phyloP scores from a whole-genome alignment of 2,888 invertebrate species.

The Megastigmus dorsalis region DNA sequence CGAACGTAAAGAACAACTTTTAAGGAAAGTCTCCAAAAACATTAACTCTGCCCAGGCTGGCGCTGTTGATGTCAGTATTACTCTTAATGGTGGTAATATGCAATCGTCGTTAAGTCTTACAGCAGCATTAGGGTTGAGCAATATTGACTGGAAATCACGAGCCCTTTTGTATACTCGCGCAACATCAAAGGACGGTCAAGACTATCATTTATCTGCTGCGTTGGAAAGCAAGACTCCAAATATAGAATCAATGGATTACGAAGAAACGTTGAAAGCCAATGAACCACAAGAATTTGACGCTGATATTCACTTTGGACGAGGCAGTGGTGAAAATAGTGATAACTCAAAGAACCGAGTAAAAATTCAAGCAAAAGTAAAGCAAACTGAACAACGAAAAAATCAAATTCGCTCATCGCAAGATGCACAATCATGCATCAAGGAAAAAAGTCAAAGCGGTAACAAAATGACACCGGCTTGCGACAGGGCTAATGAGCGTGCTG shows the following conservation, averaged over 20 bases:
- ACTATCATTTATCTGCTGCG: slow-evolving; percentile 75
- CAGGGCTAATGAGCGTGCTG: slow-evolving; percentile 76
- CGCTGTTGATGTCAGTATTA: slow-evolving; percentile 77
- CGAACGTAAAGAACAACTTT: slow-evolving; percentile 62
- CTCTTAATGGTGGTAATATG: slow-evolving; percentile 76
- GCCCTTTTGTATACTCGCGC: slow-evolving; percentile 75
- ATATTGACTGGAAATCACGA: slow-evolving; percentile 77
- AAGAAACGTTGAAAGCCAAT: slow-evolving; percentile 76
- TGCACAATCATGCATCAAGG: slow-evolving; percentile 70
- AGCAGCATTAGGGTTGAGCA: slow-evolving; percentile 77
- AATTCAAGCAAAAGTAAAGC: slow-evolving; percentile 75
- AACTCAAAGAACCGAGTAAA: slow-evolving; percentile 70
- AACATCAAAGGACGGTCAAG: slow-evolving; percentile 61
- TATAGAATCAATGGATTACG: slow-evolving; percentile 74
- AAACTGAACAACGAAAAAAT: slow-evolving; percentile 61
- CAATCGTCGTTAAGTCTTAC: slow-evolving; percentile 76
- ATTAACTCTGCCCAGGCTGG: slow-evolving; percentile 76
- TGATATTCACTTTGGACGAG: slow-evolving; percentile 76
- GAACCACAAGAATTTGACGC: slow-evolving; percentile 74
- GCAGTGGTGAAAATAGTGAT: slow-evolving; percentile 43
- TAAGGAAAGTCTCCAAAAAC: slow-evolving; percentile 77
- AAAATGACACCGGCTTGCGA: slow-evolving; percentile 78
- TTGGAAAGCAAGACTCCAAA: slow-evolving; percentile 64
- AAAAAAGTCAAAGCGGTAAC: slow-evolving; percentile 77
- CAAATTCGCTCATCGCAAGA: slow-evolving; percentile 64